Percentiles rank a stretch among this genome's conserved stretches.
phyloP scores from a whole-genome alignment of 2,113 vertebrate genomes.

The Delphinus delphis region DNA sequence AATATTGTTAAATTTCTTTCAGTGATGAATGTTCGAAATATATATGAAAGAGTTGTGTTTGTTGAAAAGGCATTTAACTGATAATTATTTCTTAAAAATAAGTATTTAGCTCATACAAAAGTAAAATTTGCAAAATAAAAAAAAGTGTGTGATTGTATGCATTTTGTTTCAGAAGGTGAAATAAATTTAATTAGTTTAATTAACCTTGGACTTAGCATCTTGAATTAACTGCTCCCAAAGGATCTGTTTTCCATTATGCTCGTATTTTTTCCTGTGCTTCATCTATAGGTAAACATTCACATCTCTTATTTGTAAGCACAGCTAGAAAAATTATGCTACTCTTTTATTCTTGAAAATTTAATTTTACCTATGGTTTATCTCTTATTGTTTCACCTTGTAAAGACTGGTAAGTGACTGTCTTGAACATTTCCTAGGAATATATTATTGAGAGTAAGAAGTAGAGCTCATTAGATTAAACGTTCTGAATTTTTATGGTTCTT shows the following conservation, averaged over 20 bases:
- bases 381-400: neutral
- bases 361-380: neutral
- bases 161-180: neutral
- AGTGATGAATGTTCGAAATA: neutral
- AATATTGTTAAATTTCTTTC: neutral
- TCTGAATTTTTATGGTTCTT: neutral
- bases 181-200: neutral
- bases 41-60: neutral
- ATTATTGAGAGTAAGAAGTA: neutral
- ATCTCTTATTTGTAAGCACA: neutral
- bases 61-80: neutral
- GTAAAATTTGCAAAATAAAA: neutral
- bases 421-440: neutral
- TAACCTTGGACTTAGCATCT: neutral
- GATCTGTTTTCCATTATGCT: neutral
- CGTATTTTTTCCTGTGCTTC: neutral
- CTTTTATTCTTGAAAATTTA: neutral
- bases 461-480: neutral
- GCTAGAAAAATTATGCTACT: neutral
- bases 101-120: neutral
- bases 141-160: neutral
- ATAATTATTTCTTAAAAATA: neutral
- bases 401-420: neutral
- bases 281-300: neutral
- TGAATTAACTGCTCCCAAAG: neutral